Conservation (phyloP, 2,888 invertebrate genomes). For the Gasteruption jaculator region DNA sequence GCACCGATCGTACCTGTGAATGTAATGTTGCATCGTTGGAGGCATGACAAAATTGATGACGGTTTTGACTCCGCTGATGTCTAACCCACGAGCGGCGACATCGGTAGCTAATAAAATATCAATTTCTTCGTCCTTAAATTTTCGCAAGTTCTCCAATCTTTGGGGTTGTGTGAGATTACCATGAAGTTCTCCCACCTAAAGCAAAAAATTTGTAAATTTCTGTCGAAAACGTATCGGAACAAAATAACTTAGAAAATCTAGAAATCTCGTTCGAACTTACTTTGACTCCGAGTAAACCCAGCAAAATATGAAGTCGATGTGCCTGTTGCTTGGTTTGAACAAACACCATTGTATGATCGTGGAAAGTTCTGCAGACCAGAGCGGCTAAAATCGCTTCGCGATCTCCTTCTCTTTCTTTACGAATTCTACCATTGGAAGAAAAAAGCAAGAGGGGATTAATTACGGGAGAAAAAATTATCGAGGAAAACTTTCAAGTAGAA, state of each 20-base stretch:
- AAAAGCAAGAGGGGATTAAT: too few relatives aligned
- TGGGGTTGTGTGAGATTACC: conserved; percentile 95
- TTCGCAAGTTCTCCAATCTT: conserved; percentile 81
- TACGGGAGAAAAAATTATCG: neutral
- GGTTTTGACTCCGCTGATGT: conserved; percentile 95
- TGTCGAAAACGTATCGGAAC: neutral
- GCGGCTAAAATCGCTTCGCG: conserved; percentile 86
- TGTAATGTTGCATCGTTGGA: conserved; percentile 90
- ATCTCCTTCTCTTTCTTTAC: conserved; percentile 84
- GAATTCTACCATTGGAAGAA: conserved; percentile 67
- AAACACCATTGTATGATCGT: conserved; percentile 89
- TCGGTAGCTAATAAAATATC: conserved; percentile 93
- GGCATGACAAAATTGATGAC: conserved; percentile 97
- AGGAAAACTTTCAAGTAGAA: conserved; percentile 1
- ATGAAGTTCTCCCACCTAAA: conserved; percentile 79
- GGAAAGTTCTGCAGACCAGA: conserved; percentile 82
- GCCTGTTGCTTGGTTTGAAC: conserved; percentile 96
- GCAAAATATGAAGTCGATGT: conserved; percentile 85
- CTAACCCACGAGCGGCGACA: conserved; percentile 89
- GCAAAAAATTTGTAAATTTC: conserved; percentile 2
- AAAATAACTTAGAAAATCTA: conserved; percentile 1
- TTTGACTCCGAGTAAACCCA: conserved; percentile 85
- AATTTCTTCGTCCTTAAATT: conserved; percentile 80
- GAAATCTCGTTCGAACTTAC: too few relatives aligned
- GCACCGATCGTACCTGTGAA: conserved; percentile 67